Percentiles rank a stretch among this genome's conserved stretches.
Evolutionary conservation across 2,797 vertebrate species (phyloP).

Genomic region (Fringilla coelebs): DNA sequence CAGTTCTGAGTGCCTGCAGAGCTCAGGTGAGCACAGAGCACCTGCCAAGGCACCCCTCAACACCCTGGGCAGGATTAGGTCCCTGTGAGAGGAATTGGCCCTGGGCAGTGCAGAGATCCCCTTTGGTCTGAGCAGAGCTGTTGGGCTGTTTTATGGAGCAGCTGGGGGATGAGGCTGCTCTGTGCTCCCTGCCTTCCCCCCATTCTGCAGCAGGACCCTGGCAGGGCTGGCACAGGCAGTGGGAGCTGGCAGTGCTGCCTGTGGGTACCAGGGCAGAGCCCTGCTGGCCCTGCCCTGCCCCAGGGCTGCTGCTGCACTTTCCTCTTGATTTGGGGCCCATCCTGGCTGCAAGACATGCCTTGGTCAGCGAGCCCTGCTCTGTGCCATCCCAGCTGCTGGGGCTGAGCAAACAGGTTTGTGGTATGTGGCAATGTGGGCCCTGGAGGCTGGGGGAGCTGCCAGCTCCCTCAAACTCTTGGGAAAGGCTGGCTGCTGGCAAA

Average conservation of each 20-base stretch:
- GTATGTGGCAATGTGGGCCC: not conserved
- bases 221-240: not conserved
- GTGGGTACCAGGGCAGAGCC: not conserved
- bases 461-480: not conserved
- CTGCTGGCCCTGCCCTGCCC: not conserved
- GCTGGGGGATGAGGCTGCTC: not conserved
- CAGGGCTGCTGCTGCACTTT: not conserved
- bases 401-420: conserved; percentile 13
- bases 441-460: not conserved
- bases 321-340: not conserved
- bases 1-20: not conserved
- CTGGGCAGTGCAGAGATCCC: not conserved
- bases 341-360: not conserved
- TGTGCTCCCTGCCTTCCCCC: not conserved
- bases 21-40: not conserved
- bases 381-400: not conserved
- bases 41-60: not conserved
- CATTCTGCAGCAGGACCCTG: not conserved
- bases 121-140: not conserved
- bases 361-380: not conserved
- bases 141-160: accelerated
- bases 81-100: not conserved
- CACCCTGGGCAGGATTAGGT: not conserved
- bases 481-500: not conserved
- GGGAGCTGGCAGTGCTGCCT: not conserved